These are phyloP conservation scores for Megaceryle torquata DNA, from an alignment of 2,113 vertebrate genomes.

Conservation along the genomic window DNA sequence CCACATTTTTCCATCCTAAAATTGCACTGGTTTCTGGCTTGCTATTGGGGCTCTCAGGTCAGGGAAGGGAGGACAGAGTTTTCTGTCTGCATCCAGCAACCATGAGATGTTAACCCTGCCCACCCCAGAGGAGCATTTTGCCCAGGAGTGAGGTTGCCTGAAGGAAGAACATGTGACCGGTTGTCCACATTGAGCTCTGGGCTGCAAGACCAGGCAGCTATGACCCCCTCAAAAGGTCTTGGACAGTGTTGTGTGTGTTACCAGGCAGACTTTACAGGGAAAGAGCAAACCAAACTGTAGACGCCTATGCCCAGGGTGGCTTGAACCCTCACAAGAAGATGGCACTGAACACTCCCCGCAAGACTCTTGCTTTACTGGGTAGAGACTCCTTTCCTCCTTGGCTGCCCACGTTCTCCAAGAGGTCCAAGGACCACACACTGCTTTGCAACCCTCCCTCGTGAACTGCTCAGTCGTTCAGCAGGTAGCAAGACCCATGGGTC, in stretches of 20 bases:
- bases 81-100: neutral
- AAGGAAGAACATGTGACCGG: rapidly evolving
- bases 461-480: neutral
- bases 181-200: rapidly evolving
- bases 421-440: neutral
- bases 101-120: neutral
- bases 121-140: neutral
- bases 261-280: neutral
- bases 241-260: neutral
- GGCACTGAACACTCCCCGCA: neutral
- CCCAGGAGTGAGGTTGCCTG: neutral
- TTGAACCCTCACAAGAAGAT: neutral
- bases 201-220: neutral
- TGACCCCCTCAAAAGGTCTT: neutral
- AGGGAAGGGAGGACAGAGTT: neutral
- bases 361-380: neutral
- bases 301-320: neutral
- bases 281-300: neutral
- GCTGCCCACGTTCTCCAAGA: neutral
- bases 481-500: neutral
- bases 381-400: neutral
- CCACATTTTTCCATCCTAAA: neutral
- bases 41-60: neutral
- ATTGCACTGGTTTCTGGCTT: neutral
- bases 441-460: neutral